Conservation (phyloP, 2,113 vertebrate species). For the Thinocorus orbignyianus region DNA sequence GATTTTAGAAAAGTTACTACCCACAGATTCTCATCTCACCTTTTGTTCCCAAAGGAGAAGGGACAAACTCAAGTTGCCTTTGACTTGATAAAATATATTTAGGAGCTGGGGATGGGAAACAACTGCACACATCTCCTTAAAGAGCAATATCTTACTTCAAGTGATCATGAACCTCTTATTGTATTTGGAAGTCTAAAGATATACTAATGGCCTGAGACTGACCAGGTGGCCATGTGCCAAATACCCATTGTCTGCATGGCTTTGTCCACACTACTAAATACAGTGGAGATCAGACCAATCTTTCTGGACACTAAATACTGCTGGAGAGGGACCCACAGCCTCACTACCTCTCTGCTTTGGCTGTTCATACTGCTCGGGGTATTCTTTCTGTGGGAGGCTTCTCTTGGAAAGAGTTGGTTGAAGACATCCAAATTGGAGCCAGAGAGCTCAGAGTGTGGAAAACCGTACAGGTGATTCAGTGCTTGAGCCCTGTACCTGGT, state of each 20-base stretch:
- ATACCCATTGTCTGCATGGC: background rate
- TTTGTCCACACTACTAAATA: background rate
- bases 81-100: background rate
- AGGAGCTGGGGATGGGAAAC: background rate
- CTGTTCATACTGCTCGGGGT: background rate
- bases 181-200: background rate
- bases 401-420: background rate
- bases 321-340: background rate
- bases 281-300: background rate
- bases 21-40: background rate
- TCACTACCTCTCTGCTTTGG: background rate
- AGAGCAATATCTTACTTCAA: background rate
- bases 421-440: background rate
- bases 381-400: background rate
- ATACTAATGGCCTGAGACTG: background rate
- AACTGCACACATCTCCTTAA: background rate
- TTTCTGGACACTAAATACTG: background rate
- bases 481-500: background rate
- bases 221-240: background rate
- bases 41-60: background rate
- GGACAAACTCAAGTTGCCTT: background rate
- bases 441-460: background rate
- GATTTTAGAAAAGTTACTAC: background rate
- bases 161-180: background rate
- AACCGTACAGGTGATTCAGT: fast-evolving